Conservation (phyloP, 2,888 invertebrate species). For the Monochamus alternatus region DNA sequence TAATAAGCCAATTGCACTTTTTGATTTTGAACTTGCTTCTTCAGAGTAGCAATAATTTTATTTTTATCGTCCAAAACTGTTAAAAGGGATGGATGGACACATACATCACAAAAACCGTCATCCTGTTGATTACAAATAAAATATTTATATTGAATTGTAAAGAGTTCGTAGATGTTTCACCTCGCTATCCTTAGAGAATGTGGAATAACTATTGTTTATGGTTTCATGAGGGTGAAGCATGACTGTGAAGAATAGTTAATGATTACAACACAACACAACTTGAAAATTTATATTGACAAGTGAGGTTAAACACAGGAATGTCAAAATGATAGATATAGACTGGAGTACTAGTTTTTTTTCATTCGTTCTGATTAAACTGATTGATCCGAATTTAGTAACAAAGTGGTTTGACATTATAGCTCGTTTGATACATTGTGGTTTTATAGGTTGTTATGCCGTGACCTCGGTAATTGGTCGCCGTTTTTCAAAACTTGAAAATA, state of each 20-base stretch:
- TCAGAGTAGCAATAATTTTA: constrained; percentile 57
- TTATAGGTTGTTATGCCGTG: too few relatives aligned
- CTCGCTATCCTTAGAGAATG: constrained; percentile 1
- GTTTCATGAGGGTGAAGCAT: not conserved
- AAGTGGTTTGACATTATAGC: too few relatives aligned
- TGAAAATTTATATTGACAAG: not conserved
- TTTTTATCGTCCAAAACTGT: constrained; percentile 65
- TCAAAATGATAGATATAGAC: not conserved
- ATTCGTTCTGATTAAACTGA: too few relatives aligned
- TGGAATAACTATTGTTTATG: not conserved
- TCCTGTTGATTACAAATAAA: constrained; percentile 15
- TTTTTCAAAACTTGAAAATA: too few relatives aligned
- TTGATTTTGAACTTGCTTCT: constrained; percentile 62
- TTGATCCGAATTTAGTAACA: too few relatives aligned
- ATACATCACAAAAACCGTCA: not conserved
- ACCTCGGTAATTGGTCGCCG: too few relatives aligned
- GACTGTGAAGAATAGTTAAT: not conserved
- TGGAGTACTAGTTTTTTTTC: too few relatives aligned
- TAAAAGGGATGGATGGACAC: constrained; percentile 43
- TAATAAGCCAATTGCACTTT: constrained; percentile 64
- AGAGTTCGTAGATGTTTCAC: not conserved
- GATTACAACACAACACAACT: not conserved
- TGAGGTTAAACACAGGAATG: not conserved
- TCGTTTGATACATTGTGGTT: too few relatives aligned
- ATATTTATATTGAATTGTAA: not conserved